These are phyloP conservation scores for Rhinogobius similis DNA, from an alignment of 2,113 vertebrate genomes.

Conservation along the genomic window DNA sequence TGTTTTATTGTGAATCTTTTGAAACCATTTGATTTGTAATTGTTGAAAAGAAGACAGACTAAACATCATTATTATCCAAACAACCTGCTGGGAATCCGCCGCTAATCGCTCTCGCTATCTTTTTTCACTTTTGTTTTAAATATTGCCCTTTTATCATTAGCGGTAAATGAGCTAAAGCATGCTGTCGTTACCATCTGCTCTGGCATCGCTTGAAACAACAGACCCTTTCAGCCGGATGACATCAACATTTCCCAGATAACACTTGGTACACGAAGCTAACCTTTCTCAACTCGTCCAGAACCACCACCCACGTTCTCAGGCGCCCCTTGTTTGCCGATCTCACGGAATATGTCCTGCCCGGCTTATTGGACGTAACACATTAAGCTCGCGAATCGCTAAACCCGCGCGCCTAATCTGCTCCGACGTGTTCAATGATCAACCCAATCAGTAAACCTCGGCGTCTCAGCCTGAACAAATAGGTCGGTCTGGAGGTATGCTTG, in stretches of 20 bases:
- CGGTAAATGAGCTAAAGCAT: conserved; percentile 12
- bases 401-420: conserved; percentile 51
- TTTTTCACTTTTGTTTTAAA: neutral
- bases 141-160: conserved; percentile 3
- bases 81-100: too few species aligned
- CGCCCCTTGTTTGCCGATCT: conserved; percentile 64
- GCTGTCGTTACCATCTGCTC: neutral
- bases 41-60: too few species aligned
- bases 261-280: conserved; percentile 6
- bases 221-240: conserved; percentile 12
- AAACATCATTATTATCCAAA: too few species aligned
- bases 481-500: conserved; percentile 64
- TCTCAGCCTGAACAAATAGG: conserved; percentile 71
- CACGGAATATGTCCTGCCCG: conserved; percentile 31
- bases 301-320: conserved; percentile 39
- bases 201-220: neutral
- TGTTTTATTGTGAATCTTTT: too few species aligned
- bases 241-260: conserved; percentile 34
- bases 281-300: conserved; percentile 9
- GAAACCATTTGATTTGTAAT: too few species aligned
- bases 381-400: conserved; percentile 70
- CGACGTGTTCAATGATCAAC: conserved; percentile 77
- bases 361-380: conserved; percentile 69
- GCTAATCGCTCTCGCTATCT: too few species aligned
- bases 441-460: conserved; percentile 62